These are phyloP conservation scores for Heliconius hermathena DNA, from an alignment of 1,140 invertebrate genomes.

Conservation along the genomic window DNA sequence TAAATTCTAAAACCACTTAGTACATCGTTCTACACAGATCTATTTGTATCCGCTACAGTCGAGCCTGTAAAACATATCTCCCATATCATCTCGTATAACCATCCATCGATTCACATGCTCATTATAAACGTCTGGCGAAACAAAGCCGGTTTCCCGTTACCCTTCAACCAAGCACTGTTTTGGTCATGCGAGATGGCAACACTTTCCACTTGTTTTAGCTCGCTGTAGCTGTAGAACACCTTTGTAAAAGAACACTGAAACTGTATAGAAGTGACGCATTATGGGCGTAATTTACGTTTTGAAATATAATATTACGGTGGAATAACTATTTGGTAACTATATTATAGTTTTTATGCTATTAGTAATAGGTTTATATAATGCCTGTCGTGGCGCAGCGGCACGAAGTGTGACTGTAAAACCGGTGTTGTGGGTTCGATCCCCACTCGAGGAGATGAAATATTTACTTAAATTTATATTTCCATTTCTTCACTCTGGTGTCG, in stretches of 20 bases:
- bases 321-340: not conserved
- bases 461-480: too few species aligned
- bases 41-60: constrained; percentile 22
- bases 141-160: constrained; percentile 67
- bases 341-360: too few species aligned
- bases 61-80: constrained; percentile 55
- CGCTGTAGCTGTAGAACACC: constrained; percentile 49
- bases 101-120: constrained; percentile 73
- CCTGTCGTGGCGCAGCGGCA: too few species aligned
- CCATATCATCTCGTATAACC: constrained; percentile 64
- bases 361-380: too few species aligned
- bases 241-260: constrained; percentile 57
- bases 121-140: constrained; percentile 74
- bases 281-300: constrained; percentile 26
- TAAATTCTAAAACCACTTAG: not conserved
- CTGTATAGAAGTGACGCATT: constrained; percentile 34
- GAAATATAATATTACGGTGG: not conserved
- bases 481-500: too few species aligned
- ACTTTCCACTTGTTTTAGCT: constrained; percentile 60
- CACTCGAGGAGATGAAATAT: too few species aligned
- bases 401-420: too few species aligned
- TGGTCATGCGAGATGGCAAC: constrained; percentile 60
- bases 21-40: not conserved
- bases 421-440: too few species aligned
- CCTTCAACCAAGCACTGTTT: constrained; percentile 57